Percentiles rank a stretch among this genome's conserved stretches.
These are phyloP conservation scores for Progne subis DNA, from an alignment of 2,113 vertebrate genomes.

Conservation along the genomic window DNA sequence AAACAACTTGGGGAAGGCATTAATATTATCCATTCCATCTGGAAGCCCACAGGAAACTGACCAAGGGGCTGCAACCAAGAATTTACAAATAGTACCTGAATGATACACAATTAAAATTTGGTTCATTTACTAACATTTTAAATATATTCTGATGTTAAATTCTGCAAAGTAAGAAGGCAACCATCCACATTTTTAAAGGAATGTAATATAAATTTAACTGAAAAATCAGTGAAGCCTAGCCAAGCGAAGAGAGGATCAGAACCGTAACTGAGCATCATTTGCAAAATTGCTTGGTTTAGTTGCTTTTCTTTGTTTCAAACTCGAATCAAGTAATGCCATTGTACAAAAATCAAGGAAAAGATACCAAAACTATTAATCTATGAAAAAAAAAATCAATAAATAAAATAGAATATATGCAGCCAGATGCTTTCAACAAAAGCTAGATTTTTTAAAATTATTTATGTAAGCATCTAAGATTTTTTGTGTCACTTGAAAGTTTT, in stretches of 20 bases:
- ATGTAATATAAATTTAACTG: not conserved
- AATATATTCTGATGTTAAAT: constrained; percentile 18
- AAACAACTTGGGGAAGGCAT: not conserved
- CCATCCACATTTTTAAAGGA: not conserved
- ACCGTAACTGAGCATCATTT: not conserved
- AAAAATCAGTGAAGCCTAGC: not conserved
- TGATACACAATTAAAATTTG: not conserved
- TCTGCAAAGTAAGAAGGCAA: not conserved
- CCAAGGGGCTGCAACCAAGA: not conserved
- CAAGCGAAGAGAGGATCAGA: not conserved
- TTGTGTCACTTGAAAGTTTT: not conserved
- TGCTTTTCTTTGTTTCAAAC: constrained; percentile 3
- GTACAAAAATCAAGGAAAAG: not conserved
- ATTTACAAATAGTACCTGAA: not conserved
- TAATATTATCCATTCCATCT: not conserved
- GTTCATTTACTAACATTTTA: not conserved
- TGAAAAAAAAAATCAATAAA: not conserved
- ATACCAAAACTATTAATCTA: not conserved
- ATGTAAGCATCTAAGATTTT: not conserved
- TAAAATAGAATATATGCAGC: not conserved
- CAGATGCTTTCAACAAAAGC: not conserved
- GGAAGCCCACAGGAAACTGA: not conserved
- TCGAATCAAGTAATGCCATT: not conserved
- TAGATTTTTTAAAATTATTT: not conserved
- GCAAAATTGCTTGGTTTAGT: not conserved